A percentile compares a stretch with the other conserved stretches of the same genome.
phyloP scores from a whole-genome alignment of 2,888 invertebrate species.

The Agrochola macilenta region DNA sequence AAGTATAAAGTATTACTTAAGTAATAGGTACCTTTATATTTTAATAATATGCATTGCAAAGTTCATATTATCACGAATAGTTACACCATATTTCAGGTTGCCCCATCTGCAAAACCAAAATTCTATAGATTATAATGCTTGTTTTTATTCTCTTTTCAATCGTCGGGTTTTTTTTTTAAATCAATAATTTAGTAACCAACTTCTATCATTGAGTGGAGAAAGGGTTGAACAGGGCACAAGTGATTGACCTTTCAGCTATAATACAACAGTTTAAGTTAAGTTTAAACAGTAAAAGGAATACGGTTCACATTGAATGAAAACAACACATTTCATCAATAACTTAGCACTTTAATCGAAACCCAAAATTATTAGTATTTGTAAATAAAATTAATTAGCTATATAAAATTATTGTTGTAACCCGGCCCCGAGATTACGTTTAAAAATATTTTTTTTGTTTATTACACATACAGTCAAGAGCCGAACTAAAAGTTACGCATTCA shows the following conservation, averaged over 20 bases:
- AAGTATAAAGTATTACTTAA: no score
- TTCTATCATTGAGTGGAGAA: not conserved
- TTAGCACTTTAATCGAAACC: slow-evolving; percentile 79
- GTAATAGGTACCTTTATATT: no score
- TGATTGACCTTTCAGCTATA: not conserved
- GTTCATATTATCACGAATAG: no score
- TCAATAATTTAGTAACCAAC: no score
- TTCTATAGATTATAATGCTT: no score
- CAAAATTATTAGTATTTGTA: slow-evolving; percentile 73
- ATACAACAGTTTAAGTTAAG: not conserved
- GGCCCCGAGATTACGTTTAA: slow-evolving; percentile 12
- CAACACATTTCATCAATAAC: slow-evolving; percentile 65
- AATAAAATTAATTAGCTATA: slow-evolving; percentile 60
- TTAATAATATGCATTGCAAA: no score
- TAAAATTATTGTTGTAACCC: slow-evolving; percentile 35
- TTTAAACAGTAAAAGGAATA: not conserved
- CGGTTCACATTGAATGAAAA: slow-evolving; percentile 32
- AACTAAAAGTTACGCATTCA: slow-evolving; percentile 38
- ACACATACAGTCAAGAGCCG: slow-evolving; percentile 29
- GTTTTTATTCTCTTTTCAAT: no score
- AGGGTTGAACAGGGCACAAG: not conserved
- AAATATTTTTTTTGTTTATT: slow-evolving; percentile 43
- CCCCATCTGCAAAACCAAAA: no score
- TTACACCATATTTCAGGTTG: no score
- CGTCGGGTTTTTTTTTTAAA: no score